phyloP scores from a whole-genome alignment of 1,140 invertebrate species.

The Platorchestia sp. region DNA sequence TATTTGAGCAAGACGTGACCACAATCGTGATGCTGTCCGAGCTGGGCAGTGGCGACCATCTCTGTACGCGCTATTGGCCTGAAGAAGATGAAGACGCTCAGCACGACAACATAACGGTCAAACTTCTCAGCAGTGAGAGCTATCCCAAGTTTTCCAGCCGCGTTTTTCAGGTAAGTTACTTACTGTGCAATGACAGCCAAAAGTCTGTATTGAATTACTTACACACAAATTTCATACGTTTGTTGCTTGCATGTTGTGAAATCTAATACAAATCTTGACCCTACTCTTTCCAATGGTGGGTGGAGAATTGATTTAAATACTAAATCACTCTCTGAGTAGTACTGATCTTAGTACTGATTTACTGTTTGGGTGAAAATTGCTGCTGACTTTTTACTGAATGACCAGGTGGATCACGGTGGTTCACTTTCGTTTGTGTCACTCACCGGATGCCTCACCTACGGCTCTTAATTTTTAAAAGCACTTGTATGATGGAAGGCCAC shows the following conservation, averaged over 20 bases:
- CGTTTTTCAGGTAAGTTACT: conserved; percentile 11
- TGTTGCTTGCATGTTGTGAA: too few species aligned
- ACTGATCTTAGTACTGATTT: too few species aligned
- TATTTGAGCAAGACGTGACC: conserved; percentile 90
- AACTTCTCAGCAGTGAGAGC: conserved; percentile 88
- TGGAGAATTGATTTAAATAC: too few species aligned
- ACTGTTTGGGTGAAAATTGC: too few species aligned
- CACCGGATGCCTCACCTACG: background rate
- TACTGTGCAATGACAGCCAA: background rate
- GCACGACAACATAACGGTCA: conserved; percentile 87
- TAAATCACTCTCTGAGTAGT: too few species aligned
- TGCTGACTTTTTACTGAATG: too few species aligned
- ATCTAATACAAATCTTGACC: too few species aligned
- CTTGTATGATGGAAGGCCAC: background rate
- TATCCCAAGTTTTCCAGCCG: conserved; percentile 85
- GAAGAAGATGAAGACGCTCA: conserved; percentile 87
- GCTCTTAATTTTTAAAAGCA: background rate
- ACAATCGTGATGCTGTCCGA: conserved; percentile 96
- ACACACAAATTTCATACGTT: too few species aligned
- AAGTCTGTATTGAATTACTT: too few species aligned
- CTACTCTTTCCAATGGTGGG: too few species aligned
- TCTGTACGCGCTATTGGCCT: conserved; percentile 90
- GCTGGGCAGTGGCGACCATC: conserved; percentile 79
- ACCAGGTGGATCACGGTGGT: background rate
- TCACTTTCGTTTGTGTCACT: background rate